Evolutionary conservation across 2,113 vertebrate species (phyloP), one percentile per base, ranked within the genome.

Genomic region (Ceyx cyanopectus): DNA sequence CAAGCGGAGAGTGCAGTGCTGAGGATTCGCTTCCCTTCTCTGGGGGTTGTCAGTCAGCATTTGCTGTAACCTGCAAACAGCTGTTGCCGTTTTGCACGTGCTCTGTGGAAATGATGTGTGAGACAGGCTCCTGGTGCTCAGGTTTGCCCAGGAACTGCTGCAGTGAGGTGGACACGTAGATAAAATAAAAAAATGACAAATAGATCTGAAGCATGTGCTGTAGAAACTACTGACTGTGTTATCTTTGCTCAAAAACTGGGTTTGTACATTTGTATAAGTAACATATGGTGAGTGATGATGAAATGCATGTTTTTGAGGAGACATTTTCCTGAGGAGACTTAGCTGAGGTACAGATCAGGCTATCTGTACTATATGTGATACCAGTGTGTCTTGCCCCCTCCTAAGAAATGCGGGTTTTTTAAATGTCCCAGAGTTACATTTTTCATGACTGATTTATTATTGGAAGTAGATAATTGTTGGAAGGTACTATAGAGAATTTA

Each of bases 151-250:
- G 67, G 53, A 83, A 15, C 48, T 0, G 0, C 65, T 88, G 72
- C 30, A 30, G 53, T 0, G 3, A 65, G 51, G 32, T 8, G 5
- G 32, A 16, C 12, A 3, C 0, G 0, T 14, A 8, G 20, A 2
- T 17, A 5, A 72, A 72, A 32, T 29, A 27, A 58, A 4, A 4
- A 51, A 73, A 3, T 1, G 5, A 70, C 29, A 63, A 29, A 34
- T 5, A 48, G 43, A 70, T 68, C 29, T 2, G 4, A 53, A 83
- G 21, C 17, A 2, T 6, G 4, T 41, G 37, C 66, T 68, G 8
- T 34, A 63, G 57, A 34, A 81, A 13, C 17, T 14, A 1, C 57
- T 83, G 56, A 53, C 5, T 50, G 20, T 10, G n/a, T 15, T 63
- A 19, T 40, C 18, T 86, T 32, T 84, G 54, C 58, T 85, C n/a